Conservation (phyloP, 2,888 invertebrate species). For the Tryphoninae sp. region DNA sequence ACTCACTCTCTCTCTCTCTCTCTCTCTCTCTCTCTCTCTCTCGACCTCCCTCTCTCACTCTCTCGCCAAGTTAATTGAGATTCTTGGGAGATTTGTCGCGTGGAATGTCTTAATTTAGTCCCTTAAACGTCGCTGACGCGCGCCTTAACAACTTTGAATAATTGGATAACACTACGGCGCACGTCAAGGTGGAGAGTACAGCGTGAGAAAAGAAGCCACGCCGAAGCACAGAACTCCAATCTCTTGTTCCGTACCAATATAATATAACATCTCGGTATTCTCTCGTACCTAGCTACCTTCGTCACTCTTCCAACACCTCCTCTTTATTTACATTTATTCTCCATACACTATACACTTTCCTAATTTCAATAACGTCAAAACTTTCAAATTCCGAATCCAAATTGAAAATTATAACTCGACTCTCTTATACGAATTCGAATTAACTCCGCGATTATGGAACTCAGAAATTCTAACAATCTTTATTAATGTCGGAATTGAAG, state of each 20-base stretch:
- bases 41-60: slow-evolving; percentile 29
- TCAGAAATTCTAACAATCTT: too few species aligned
- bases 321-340: background rate
- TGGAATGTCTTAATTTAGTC: slow-evolving; percentile 82
- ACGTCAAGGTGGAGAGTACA: slow-evolving; percentile 17
- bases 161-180: slow-evolving; percentile 79
- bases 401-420: too few species aligned
- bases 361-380: too few species aligned
- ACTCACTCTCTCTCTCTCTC: slow-evolving; percentile 30
- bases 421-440: too few species aligned
- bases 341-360: background rate
- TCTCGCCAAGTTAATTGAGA: slow-evolving; percentile 79
- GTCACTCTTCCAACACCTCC: background rate
- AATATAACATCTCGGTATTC: background rate
- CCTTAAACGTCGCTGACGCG: slow-evolving; percentile 81
- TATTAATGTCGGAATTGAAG: too few species aligned
- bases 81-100: slow-evolving; percentile 81
- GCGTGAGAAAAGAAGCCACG: slow-evolving; percentile 4
- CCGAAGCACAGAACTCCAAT: slow-evolving; percentile 6
- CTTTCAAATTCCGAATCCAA: too few species aligned
- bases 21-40: slow-evolving; percentile 27
- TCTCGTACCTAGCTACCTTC: background rate
- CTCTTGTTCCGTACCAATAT: slow-evolving; percentile 1
- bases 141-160: slow-evolving; percentile 82
- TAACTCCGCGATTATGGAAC: too few species aligned